A percentile compares a stretch with the other conserved stretches of the same genome.
Conservation (phyloP, 2,113 vertebrate genomes). For the Pteruthius melanotis region DNA sequence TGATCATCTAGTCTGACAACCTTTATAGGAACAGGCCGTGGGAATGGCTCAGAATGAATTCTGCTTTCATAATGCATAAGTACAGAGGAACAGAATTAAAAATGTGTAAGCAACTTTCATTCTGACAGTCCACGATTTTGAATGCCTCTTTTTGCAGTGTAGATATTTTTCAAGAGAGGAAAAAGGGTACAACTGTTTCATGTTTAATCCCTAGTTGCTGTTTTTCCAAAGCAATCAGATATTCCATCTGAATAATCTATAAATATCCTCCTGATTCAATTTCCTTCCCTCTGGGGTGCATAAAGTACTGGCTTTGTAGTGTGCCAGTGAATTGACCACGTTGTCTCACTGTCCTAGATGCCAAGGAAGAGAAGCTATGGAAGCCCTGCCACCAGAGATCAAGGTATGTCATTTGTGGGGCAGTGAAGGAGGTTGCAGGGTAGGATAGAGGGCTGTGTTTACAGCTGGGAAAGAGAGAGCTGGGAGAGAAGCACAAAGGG, state of each 20-base stretch:
- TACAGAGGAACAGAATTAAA: constrained; percentile 10
- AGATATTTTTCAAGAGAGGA: neutral
- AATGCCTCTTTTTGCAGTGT: neutral
- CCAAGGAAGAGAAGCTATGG: neutral
- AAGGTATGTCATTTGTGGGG: neutral
- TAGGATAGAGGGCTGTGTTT: neutral
- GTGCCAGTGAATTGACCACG: neutral
- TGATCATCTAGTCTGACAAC: constrained; percentile 52
- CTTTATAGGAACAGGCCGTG: neutral
- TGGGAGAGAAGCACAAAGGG: neutral
- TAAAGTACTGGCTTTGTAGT: neutral
- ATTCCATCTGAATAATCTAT: neutral
- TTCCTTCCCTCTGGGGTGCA: constrained; percentile 12
- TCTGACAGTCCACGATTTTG: neutral
- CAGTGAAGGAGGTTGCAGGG: neutral
- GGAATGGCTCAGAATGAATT: neutral
- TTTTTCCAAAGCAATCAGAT: neutral
- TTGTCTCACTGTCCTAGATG: neutral
- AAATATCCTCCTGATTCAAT: constrained; percentile 31
- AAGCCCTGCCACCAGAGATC: neutral
- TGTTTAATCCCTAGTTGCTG: neutral
- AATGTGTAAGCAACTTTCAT: neutral
- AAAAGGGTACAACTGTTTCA: neutral
- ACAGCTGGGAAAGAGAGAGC: neutral
- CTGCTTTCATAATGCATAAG: constrained; percentile 35